These are phyloP conservation scores for Ciconia boyciana DNA, from an alignment of 2,113 vertebrate species.

Conservation along the genomic window DNA sequence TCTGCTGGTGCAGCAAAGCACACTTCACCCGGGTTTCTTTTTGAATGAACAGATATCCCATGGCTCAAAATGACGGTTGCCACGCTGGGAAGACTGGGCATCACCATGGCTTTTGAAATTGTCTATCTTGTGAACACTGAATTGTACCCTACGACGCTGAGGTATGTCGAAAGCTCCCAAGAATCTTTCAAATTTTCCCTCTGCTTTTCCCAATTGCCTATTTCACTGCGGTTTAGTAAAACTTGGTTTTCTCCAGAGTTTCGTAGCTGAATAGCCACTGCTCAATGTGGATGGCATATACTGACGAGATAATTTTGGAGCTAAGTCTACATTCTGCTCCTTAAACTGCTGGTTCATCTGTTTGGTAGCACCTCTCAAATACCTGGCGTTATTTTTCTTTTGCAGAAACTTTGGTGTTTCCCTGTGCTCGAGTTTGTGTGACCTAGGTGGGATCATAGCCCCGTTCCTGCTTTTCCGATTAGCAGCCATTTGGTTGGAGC, in stretches of 20 bases:
- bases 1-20: neutral
- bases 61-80: conserved; percentile 86
- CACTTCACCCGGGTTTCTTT: neutral
- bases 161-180: conserved; percentile 65
- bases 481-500: conserved; percentile 85
- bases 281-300: neutral
- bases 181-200: neutral
- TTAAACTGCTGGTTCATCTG: neutral
- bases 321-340: neutral
- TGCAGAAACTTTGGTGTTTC: conserved; percentile 90
- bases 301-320: neutral
- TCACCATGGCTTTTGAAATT: conserved; percentile 92
- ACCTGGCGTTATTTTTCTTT: neutral
- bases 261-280: neutral
- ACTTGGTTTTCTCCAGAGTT: neutral
- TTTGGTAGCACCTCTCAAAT: neutral
- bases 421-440: conserved; percentile 87
- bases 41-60: conserved; percentile 73
- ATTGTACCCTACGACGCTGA: conserved; percentile 87
- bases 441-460: conserved; percentile 87
- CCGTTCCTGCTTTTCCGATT: conserved; percentile 90
- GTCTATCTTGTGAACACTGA: conserved; percentile 92
- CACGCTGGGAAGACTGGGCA: conserved; percentile 86
- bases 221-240: neutral
- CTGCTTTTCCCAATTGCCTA: neutral